These are phyloP conservation scores for Sphaerophoria taeniata DNA, from an alignment of 2,888 invertebrate species.

Conservation along the genomic window DNA sequence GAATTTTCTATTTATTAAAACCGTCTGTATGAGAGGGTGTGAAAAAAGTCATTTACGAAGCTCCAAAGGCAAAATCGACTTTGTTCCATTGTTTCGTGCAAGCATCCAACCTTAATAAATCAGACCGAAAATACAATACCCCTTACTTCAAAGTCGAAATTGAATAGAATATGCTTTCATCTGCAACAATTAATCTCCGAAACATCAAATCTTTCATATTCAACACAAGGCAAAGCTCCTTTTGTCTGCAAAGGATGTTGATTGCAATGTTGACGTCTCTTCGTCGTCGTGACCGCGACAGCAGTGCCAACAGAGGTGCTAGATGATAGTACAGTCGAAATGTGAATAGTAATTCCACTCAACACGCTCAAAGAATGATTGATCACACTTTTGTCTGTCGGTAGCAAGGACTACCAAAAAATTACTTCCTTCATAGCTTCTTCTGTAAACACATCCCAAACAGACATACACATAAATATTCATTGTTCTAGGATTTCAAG, in stretches of 20 bases:
- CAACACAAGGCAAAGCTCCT: conserved; percentile 21
- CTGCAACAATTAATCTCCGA: conserved; percentile 68
- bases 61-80: background rate
- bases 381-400: conserved; percentile 51
- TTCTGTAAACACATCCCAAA: background rate
- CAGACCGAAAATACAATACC: conserved; percentile 33
- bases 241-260: conserved; percentile 14
- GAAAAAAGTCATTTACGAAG: no score
- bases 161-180: conserved; percentile 51
- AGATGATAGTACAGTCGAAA: conserved; percentile 29
- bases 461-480: conserved; percentile 16
- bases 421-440: conserved; percentile 35
- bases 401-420: conserved; percentile 37
- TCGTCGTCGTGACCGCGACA: no score
- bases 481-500: conserved; percentile 64
- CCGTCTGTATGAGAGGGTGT: background rate
- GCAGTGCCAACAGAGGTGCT: background rate
- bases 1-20: background rate
- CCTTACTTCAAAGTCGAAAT: conserved; percentile 29
- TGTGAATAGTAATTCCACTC: conserved; percentile 67
- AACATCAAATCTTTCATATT: conserved; percentile 43
- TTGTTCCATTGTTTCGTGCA: background rate
- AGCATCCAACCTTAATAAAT: conserved; percentile 34
- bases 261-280: background rate
- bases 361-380: conserved; percentile 62